A percentile compares a stretch with the other conserved stretches of the same genome.
Conservation (phyloP, 2,797 vertebrate genomes). For the Huso huso region DNA sequence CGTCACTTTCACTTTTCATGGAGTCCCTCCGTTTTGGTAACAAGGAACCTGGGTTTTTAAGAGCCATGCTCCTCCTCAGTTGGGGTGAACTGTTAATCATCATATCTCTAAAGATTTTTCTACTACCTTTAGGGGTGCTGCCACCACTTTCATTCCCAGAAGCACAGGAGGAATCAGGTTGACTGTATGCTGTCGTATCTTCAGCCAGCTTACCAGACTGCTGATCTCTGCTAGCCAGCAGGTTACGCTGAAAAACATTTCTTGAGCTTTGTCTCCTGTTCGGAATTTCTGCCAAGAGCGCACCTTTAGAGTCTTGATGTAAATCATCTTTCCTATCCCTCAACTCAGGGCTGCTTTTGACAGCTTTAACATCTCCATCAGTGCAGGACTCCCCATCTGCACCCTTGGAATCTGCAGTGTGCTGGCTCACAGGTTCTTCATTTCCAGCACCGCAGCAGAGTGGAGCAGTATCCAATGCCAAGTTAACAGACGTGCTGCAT, state of each 20-base stretch:
- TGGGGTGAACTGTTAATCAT: slow-evolving; percentile 65
- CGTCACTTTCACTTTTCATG: slow-evolving; percentile 55
- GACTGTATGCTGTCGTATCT: slow-evolving; percentile 44
- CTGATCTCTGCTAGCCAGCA: slow-evolving; percentile 37
- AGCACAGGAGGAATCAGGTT: slow-evolving; percentile 25
- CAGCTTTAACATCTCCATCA: not conserved
- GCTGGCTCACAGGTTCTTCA: not conserved
- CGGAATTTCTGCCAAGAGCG: not conserved
- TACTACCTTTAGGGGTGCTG: slow-evolving; percentile 41
- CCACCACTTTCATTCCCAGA: slow-evolving; percentile 20
- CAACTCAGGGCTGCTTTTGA: not conserved
- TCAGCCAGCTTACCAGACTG: slow-evolving; percentile 42
- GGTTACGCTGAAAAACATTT: slow-evolving; percentile 49
- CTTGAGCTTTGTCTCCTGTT: slow-evolving; percentile 50
- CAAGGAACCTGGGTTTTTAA: slow-evolving; percentile 19
- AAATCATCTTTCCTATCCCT: too few species aligned
- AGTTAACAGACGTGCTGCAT: slow-evolving; percentile 2
- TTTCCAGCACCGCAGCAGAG: not conserved
- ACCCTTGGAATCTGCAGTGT: not conserved
- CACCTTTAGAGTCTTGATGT: not conserved
- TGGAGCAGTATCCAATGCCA: not conserved
- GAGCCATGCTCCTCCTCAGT: slow-evolving; percentile 44
- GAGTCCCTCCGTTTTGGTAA: slow-evolving; percentile 33
- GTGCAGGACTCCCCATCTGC: not conserved
- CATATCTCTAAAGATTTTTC: slow-evolving; percentile 47